Conservation (phyloP, 2,797 vertebrate genomes). For the Propithecus deckenii region DNA sequence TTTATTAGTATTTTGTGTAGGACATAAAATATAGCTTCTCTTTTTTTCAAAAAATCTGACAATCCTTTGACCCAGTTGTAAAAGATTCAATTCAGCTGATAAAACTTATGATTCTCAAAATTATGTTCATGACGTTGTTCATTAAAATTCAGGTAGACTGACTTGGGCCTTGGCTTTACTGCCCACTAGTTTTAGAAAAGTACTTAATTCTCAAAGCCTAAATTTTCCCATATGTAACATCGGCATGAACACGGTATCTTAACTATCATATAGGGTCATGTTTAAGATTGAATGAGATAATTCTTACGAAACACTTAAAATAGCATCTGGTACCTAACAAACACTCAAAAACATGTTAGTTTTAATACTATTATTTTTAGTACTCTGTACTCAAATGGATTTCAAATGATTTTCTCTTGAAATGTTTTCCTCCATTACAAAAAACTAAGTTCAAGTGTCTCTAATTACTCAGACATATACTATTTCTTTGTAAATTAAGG, state of each 20-base stretch:
- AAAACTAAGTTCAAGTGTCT: not conserved
- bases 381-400: slow-evolving; percentile 12
- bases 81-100: slow-evolving; percentile 11
- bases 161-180: not conserved
- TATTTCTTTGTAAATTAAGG: slow-evolving; percentile 19
- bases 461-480: slow-evolving; percentile 22
- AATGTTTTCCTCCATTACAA: not conserved
- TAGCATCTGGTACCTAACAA: not conserved
- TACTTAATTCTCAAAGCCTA: not conserved
- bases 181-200: not conserved
- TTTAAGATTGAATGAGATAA: slow-evolving; percentile 13
- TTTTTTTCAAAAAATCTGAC: not conserved
- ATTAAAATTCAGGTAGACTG: not conserved
- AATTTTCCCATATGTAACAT: not conserved
- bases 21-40: not conserved
- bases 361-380: not conserved
- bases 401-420: not conserved
- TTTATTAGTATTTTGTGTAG: slow-evolving; percentile 20
- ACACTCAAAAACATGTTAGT: not conserved
- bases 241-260: not conserved
- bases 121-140: not conserved
- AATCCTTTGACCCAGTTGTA: not conserved
- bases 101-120: slow-evolving; percentile 41
- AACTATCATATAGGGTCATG: not conserved
- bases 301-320: not conserved